These are phyloP conservation scores for Amblyjoppa fuscipennis DNA, from an alignment of 2,888 invertebrate genomes.

Conservation along the genomic window DNA sequence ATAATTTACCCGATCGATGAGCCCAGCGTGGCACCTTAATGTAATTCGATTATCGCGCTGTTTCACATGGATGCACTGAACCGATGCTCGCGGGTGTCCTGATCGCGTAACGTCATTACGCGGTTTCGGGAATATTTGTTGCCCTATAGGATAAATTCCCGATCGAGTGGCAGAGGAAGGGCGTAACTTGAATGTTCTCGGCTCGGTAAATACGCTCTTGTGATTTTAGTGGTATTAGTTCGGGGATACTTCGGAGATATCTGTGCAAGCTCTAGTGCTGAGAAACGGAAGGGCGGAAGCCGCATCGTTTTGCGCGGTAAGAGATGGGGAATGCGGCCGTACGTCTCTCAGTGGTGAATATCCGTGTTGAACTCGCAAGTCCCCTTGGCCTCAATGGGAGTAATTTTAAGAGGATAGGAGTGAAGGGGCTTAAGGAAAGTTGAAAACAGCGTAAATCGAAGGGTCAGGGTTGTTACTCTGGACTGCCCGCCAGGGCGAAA, in stretches of 20 bases:
- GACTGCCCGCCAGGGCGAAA: too few relatives aligned
- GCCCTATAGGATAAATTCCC: not conserved
- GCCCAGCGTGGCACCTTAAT: slow-evolving; percentile 46
- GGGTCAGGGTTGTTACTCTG: too few relatives aligned
- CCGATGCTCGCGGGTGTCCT: slow-evolving; percentile 16
- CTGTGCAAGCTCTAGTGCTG: not conserved
- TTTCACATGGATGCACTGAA: slow-evolving; percentile 30
- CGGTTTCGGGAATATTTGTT: not conserved
- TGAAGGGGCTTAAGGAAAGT: not conserved
- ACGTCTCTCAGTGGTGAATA: not conserved
- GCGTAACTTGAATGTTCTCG: not conserved
- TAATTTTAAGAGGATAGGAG: not conserved
- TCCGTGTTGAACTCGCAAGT: not conserved
- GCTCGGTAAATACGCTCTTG: not conserved
- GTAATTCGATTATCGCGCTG: slow-evolving; percentile 64
- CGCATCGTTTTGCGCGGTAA: not conserved
- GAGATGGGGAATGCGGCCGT: not conserved
- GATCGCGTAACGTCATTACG: slow-evolving; percentile 26
- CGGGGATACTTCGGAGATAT: not conserved
- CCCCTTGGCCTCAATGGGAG: not conserved
- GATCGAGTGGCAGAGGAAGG: not conserved
- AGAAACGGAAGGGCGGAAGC: too few relatives aligned
- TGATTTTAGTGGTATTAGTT: not conserved
- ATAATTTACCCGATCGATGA: slow-evolving; percentile 65
- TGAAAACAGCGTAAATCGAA: not conserved